A percentile compares a stretch with the other conserved stretches of the same genome.
Evolutionary conservation across 2,113 vertebrate genomes (phyloP).

Genomic region (Tragelaphus buxtoni): DNA sequence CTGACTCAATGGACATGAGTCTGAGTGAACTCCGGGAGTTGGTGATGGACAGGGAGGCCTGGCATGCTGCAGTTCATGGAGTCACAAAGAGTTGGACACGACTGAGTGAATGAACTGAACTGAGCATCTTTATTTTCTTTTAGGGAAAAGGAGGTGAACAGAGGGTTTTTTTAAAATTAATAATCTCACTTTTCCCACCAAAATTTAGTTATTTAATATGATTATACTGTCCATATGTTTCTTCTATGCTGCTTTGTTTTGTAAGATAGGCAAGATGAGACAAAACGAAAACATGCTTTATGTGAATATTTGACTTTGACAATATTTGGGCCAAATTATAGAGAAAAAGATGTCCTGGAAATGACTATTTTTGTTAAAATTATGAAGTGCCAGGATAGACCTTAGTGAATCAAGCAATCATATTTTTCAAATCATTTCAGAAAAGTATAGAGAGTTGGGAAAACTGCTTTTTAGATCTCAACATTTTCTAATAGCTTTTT

Average conservation of each 20-base stretch:
- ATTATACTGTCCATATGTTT: background rate
- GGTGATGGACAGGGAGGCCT: too few relatives aligned
- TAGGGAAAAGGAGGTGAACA: background rate
- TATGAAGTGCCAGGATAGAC: conserved; percentile 11
- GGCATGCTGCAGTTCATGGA: too few relatives aligned
- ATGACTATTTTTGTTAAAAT: conserved; percentile 54
- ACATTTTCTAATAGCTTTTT: background rate
- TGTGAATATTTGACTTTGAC: conserved; percentile 41
- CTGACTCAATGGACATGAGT: too few relatives aligned
- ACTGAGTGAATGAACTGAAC: too few relatives aligned
- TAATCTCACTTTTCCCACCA: conserved; percentile 45
- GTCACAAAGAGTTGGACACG: too few relatives aligned
- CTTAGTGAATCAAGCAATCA: conserved; percentile 13
- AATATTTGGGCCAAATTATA: conserved; percentile 40
- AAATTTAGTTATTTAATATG: conserved; percentile 36
- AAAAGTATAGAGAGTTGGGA: background rate
- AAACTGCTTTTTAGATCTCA: conserved; percentile 18
- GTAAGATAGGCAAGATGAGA: conserved; percentile 31
- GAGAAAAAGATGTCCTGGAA: conserved; percentile 48
- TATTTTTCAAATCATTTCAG: conserved; percentile 33
- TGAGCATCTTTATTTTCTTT: conserved; percentile 5
- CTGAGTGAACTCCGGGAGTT: too few relatives aligned
- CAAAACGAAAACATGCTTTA: conserved; percentile 35
- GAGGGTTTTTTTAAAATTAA: background rate
- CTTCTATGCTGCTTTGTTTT: background rate